Conservation (phyloP, 1,140 invertebrate genomes). For the Drosophila sulfurigaster region DNA sequence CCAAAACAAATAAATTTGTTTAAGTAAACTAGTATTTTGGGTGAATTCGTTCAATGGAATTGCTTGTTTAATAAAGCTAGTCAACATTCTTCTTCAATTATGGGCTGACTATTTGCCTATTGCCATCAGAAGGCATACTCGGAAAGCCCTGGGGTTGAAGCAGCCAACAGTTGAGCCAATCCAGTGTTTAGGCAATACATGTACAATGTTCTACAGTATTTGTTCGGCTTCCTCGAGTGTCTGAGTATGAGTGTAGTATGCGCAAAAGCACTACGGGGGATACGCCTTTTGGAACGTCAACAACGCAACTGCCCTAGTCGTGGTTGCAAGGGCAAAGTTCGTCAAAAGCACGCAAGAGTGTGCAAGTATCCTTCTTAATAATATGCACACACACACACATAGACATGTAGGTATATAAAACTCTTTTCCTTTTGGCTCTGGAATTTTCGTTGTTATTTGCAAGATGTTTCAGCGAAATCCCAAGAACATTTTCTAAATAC, state of each 20-base stretch:
- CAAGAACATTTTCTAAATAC: conserved; percentile 78
- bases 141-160: conserved; percentile 65
- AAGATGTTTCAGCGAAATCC: conserved; percentile 69
- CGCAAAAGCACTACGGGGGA: conserved; percentile 63
- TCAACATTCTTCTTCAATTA: conserved; percentile 34
- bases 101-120: conserved; percentile 40
- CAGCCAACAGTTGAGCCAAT: conserved; percentile 60
- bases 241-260: conserved; percentile 48
- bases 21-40: background rate
- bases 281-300: conserved; percentile 65
- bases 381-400: conserved; percentile 2
- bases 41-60: background rate
- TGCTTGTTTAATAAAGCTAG: conserved; percentile 9
- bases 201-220: conserved; percentile 36
- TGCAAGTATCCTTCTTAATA: conserved; percentile 30
- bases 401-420: conserved; percentile 35
- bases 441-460: conserved; percentile 74
- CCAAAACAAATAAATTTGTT: background rate
- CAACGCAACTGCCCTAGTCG: conserved; percentile 49
- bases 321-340: conserved; percentile 43
- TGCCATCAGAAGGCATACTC: conserved; percentile 26
- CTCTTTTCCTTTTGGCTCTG: conserved; percentile 61
- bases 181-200: conserved; percentile 66
- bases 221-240: conserved; percentile 15
- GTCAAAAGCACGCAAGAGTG: conserved; percentile 14